Base-by-base conservation (phyloP, 1,140 invertebrate species). In the Drosophila varians region DNA sequence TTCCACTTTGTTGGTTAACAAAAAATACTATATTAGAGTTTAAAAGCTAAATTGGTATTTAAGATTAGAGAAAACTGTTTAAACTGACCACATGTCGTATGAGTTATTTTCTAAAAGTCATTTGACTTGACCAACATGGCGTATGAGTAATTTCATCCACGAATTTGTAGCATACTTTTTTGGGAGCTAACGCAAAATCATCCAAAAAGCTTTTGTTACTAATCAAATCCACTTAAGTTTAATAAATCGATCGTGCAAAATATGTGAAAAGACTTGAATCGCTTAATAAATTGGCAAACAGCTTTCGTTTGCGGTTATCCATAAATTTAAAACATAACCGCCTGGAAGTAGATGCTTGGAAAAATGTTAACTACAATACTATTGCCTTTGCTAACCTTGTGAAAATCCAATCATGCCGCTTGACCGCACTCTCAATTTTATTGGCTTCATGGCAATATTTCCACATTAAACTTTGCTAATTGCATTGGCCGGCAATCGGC, bases 391-490 rank as follows among this genome's bases (percentile, higher is more conserved):
- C 56, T 62, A 43, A 61, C 45, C 58, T 52, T 46, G 40, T 46
- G 61, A 31, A 54, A 69, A 69, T 69, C 31, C 61, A 42, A 54
- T 71, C 60, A 64, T 61, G 28, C 42, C 55, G 66, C 69, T 53
- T 71, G 46, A 72, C 47, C 65, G 69, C 54, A 71, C 47, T 61
- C 26, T 66, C 48, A 66, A 66, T 69, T 69, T 69, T 66, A 70
- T 49, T 69, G 45, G 61, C 61, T 69, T 69, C 34, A 57, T 72
- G 55, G 45, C 56, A 62, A 73, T 47, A 73, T 64, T 74, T 73
- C 46, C 69, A 38, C 69, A 51, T 74, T 53, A 72, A 74, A 73
- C 69, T 73, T 73, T 54, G 51, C 69, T 74, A 74, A 74, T 74
- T 86, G 72, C 76, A 75, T 31, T 31, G 28, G 11, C 28, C 28